A percentile compares a stretch with the other conserved stretches of the same genome.
These are phyloP conservation scores for Gobionotothen gibberifrons DNA, from an alignment of 2,797 vertebrate genomes.

Conservation along the genomic window DNA sequence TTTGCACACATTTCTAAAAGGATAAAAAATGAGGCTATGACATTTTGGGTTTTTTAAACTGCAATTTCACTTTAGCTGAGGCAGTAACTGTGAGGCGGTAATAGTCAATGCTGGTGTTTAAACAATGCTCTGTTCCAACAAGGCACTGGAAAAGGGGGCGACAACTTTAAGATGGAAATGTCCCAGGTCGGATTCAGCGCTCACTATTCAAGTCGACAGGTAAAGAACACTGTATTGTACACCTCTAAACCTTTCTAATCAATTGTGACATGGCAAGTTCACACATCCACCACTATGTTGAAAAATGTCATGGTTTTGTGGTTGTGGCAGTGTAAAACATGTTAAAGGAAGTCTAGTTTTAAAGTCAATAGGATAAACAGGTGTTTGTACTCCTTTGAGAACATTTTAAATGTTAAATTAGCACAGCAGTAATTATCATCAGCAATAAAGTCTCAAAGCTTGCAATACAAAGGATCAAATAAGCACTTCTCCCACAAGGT, in stretches of 20 bases:
- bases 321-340: background rate
- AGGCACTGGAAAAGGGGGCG: conserved; percentile 78
- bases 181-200: conserved; percentile 95
- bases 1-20: too few relatives aligned
- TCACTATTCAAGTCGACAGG: conserved; percentile 82
- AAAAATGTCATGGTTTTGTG: background rate
- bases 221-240: conserved; percentile 8
- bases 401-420: background rate
- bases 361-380: background rate
- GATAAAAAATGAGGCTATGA: too few relatives aligned
- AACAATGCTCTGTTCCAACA: conserved; percentile 12
- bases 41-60: too few relatives aligned
- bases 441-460: background rate
- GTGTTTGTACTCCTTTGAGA: background rate
- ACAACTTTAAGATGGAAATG: conserved; percentile 92
- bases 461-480: background rate
- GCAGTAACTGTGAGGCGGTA: too few relatives aligned
- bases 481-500: background rate
- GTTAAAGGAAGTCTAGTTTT: background rate
- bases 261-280: background rate
- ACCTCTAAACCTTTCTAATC: background rate
- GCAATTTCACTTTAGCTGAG: too few relatives aligned
- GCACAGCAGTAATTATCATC: background rate
- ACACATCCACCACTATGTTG: background rate
- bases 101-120: background rate